Conservation (phyloP, 1,140 invertebrate genomes). For the Archegozetes longisetosus region DNA sequence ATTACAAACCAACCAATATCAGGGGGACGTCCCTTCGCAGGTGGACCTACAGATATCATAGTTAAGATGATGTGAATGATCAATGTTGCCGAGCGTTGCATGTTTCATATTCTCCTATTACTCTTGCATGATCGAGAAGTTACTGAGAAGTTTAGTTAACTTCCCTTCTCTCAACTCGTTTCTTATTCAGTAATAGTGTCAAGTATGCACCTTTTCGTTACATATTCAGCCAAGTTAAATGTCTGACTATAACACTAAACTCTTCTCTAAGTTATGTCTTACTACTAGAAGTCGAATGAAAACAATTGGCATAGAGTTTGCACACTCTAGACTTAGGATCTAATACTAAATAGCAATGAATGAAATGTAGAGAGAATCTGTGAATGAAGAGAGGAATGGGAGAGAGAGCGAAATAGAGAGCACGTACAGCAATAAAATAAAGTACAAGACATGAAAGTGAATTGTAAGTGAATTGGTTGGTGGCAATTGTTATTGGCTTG, state of each 20-base stretch:
- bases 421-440: background rate
- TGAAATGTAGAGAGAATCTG: background rate
- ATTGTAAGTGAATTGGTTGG: background rate
- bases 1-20: slow-evolving; percentile 2
- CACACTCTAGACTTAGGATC: background rate
- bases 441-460: background rate
- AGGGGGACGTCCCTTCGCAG: slow-evolving; percentile 1
- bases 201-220: too few species aligned
- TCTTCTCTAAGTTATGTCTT: too few species aligned
- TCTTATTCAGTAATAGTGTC: too few species aligned
- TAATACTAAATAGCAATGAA: background rate
- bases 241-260: too few species aligned
- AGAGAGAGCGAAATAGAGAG: background rate
- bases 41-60: background rate
- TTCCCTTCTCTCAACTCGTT: background rate
- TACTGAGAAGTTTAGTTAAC: background rate
- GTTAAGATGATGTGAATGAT: background rate
- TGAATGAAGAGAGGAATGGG: background rate
- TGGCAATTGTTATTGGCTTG: background rate
- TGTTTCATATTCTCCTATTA: background rate
- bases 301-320: background rate
- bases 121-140: background rate
- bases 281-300: too few species aligned
- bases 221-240: too few species aligned
- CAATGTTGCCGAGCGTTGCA: background rate